Percentiles rank a stretch among this genome's conserved stretches.
Evolutionary conservation across 2,797 vertebrate genomes (phyloP).

Genomic region (Nyctibius grandis): DNA sequence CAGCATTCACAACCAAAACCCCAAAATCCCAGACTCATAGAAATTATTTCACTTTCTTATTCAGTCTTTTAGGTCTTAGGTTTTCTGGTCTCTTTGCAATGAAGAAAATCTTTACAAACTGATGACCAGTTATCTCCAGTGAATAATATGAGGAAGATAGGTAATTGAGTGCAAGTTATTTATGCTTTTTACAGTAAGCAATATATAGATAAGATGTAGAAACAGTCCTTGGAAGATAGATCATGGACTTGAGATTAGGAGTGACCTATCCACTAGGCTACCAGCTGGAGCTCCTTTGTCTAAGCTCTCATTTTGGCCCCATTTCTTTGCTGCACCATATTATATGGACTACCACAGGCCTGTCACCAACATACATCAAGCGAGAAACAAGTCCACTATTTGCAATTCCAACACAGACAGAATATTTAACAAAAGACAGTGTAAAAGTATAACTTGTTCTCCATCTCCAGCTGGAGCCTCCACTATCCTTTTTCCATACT

Average conservation of each 20-base stretch:
- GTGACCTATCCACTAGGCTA: background rate
- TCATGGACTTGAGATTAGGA: background rate
- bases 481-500: background rate
- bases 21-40: background rate
- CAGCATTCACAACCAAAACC: background rate
- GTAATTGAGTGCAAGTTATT: background rate
- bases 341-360: background rate
- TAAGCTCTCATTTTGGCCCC: background rate
- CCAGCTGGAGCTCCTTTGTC: background rate
- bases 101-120: background rate
- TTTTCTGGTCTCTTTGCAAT: background rate
- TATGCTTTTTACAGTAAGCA: background rate
- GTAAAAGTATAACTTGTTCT: background rate
- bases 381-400: background rate
- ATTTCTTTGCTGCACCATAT: background rate
- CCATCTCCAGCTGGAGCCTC: background rate
- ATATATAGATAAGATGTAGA: background rate
- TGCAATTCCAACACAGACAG: background rate
- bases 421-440: background rate
- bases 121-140: background rate
- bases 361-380: background rate
- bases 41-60: background rate
- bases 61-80: background rate
- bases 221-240: background rate
- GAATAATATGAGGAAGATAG: background rate